Evolutionary conservation across 2,113 vertebrate genomes (phyloP).

Genomic region (Ariopsis seemanni): DNA sequence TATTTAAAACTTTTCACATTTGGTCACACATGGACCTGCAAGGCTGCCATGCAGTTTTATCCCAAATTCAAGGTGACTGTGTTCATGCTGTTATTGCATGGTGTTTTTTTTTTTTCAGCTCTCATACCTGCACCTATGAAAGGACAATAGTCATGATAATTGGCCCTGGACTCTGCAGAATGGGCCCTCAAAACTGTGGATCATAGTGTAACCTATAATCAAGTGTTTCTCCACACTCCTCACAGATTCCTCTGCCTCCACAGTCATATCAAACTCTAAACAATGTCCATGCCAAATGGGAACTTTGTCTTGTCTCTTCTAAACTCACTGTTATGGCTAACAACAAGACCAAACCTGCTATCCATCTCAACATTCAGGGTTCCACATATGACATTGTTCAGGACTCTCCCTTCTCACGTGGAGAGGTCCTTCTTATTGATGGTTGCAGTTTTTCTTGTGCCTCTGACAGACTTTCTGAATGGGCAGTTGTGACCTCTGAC

Average conservation of each 20-base stretch:
- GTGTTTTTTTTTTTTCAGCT: background rate
- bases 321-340: background rate
- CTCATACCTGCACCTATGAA: background rate
- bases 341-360: background rate
- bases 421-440: background rate
- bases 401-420: background rate
- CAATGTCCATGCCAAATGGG: background rate
- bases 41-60: background rate
- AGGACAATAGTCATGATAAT: background rate
- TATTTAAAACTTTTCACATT: background rate
- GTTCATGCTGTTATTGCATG: background rate
- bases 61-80: background rate
- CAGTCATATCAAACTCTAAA: background rate
- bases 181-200: background rate
- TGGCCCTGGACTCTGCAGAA: background rate
- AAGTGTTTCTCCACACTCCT: background rate
- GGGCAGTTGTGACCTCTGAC: background rate
- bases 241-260: background rate
- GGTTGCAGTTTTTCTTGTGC: background rate
- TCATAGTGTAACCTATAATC: background rate
- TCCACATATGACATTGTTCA: background rate
- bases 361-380: background rate
- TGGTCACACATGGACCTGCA: background rate
- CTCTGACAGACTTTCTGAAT: background rate
- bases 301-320: background rate